Evolutionary conservation across 2,797 vertebrate species (phyloP).

Genomic region (Hippocampus kuda): DNA sequence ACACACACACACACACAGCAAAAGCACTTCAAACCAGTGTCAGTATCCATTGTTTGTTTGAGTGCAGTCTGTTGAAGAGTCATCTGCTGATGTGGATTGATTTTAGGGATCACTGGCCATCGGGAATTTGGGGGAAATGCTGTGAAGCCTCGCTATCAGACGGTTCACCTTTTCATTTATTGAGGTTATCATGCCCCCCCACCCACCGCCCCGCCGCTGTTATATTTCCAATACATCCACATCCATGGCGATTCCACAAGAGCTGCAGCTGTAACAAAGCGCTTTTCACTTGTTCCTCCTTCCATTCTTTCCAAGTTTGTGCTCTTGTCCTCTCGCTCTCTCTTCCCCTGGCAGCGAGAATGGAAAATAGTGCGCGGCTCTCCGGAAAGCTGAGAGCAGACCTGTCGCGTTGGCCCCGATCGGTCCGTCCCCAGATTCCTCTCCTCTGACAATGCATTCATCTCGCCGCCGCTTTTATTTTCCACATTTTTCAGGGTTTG

Average conservation of each 20-base stretch:
- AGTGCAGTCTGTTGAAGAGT: not conserved
- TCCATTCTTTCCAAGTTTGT: conserved; percentile 14
- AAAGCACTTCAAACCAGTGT: not conserved
- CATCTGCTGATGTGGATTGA: not conserved
- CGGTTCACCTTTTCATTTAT: too few relatives aligned
- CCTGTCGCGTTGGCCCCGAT: conserved; percentile 43
- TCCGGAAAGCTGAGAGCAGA: conserved; percentile 34
- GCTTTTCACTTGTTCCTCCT: not conserved
- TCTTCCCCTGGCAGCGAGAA: conserved; percentile 35
- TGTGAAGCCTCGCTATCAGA: too few relatives aligned
- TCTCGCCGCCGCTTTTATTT: not conserved
- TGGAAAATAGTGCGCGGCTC: conserved; percentile 44
- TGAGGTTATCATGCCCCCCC: too few relatives aligned
- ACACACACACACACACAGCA: conserved; percentile 5
- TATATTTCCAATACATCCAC: too few relatives aligned
- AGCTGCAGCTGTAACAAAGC: too few relatives aligned
- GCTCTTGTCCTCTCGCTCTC: conserved; percentile 9
- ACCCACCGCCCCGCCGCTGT: too few relatives aligned
- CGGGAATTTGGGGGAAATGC: too few relatives aligned
- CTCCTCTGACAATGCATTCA: conserved; percentile 8
- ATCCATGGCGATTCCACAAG: too few relatives aligned
- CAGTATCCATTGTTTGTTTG: not conserved
- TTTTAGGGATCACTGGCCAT: too few relatives aligned
- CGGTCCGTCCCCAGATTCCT: conserved; percentile 35
- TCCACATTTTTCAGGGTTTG: not conserved